Evolutionary conservation across 2,797 vertebrate species (phyloP).

Genomic region (Tadarida brasiliensis): DNA sequence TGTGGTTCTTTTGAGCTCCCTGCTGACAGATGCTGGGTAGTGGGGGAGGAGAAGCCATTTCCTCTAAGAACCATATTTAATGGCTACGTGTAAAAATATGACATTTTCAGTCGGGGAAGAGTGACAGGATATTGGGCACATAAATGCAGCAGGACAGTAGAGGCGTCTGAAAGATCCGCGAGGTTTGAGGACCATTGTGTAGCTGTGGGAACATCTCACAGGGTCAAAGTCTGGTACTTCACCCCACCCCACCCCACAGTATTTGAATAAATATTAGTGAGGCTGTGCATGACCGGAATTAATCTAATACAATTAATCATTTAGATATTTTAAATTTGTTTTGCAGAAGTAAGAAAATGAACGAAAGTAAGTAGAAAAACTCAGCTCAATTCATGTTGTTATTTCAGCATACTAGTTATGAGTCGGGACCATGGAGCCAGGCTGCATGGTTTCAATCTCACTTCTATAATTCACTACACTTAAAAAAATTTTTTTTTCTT

Average conservation of each 20-base stretch:
- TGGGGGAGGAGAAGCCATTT: constrained; percentile 45
- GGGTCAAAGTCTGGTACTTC: neutral
- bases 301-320: neutral
- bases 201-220: neutral
- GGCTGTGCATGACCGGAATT: neutral
- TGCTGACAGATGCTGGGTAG: neutral
- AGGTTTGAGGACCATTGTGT: neutral
- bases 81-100: constrained; percentile 44
- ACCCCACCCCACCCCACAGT: neutral
- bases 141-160: neutral
- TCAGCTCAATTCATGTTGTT: neutral
- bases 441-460: neutral
- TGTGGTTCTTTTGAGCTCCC: constrained; percentile 53
- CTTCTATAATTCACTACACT: neutral
- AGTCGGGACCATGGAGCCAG: neutral
- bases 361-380: neutral
- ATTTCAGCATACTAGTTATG: neutral
- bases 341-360: neutral
- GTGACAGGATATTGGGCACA: constrained; percentile 5
- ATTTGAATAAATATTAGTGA: neutral
- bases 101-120: constrained; percentile 55
- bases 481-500: too few relatives aligned
- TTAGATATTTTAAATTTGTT: constrained; percentile 20
- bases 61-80: constrained; percentile 61
- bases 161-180: neutral